These are phyloP conservation scores for Acronicta psi DNA, from an alignment of 2,888 invertebrate genomes.

Conservation along the genomic window DNA sequence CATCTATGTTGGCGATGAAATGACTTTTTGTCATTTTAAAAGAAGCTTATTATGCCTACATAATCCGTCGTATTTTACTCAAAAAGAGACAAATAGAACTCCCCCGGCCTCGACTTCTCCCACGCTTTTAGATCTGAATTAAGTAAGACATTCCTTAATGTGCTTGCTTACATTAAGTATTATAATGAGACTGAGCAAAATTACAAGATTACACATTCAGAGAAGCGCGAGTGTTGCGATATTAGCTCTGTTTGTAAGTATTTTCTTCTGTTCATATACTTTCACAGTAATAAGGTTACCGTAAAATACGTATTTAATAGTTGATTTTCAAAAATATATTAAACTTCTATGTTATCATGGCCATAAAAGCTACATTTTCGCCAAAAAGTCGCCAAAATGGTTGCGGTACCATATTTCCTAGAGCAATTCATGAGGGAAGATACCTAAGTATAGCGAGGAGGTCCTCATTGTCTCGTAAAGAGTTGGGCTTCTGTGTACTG, in stretches of 20 bases:
- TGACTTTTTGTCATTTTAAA: not conserved
- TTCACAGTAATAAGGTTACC: too few species aligned
- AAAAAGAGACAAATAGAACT: not conserved
- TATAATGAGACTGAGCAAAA: not conserved
- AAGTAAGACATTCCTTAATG: not conserved
- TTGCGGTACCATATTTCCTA: too few species aligned
- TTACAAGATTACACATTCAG: not conserved
- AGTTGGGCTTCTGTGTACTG: slow-evolving; percentile 22
- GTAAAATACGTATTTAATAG: too few species aligned
- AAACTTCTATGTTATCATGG: too few species aligned
- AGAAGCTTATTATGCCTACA: not conserved
- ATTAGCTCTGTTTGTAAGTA: too few species aligned
- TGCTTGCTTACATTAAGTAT: not conserved
- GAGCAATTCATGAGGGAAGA: too few species aligned
- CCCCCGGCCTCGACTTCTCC: not conserved
- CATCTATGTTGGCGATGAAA: slow-evolving; percentile 21
- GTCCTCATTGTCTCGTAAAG: not conserved
- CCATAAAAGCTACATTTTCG: too few species aligned
- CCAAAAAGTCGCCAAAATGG: too few species aligned
- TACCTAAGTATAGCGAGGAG: too few species aligned
- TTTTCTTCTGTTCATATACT: too few species aligned
- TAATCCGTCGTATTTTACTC: not conserved
- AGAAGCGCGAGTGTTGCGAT: not conserved
- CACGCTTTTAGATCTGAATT: not conserved
- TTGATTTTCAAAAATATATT: too few species aligned